Evolutionary conservation across 2,113 vertebrate species (phyloP).

Genomic region (Chinchilla lanigera): DNA sequence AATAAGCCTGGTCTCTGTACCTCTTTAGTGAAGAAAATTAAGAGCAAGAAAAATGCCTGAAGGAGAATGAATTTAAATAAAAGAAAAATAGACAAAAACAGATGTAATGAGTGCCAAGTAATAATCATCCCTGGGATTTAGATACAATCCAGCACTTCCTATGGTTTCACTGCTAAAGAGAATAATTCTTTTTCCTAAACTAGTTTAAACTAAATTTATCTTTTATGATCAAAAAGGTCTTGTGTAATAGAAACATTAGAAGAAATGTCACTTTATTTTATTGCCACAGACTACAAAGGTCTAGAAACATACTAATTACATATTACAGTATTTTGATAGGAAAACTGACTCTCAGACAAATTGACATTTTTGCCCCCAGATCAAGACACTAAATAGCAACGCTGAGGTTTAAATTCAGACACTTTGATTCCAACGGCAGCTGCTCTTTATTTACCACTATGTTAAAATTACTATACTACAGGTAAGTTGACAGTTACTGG

Average conservation of each 20-base stretch:
- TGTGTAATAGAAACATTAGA: not conserved
- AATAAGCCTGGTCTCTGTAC: not conserved
- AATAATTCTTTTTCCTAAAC: slow-evolving; percentile 9
- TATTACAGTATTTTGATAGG: not conserved
- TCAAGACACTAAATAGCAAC: not conserved
- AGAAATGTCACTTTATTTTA: slow-evolving; percentile 2
- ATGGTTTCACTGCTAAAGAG: not conserved
- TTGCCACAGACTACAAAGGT: not conserved
- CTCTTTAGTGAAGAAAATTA: not conserved
- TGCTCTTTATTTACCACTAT: not conserved
- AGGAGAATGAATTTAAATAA: slow-evolving; percentile 24
- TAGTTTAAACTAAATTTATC: not conserved
- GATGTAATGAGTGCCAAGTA: not conserved
- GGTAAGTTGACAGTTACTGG: not conserved
- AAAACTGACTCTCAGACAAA: slow-evolving; percentile 4
- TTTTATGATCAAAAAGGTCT: slow-evolving; percentile 11
- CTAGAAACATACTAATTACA: not conserved
- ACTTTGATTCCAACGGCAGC: slow-evolving; percentile 15
- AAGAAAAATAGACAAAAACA: slow-evolving; percentile 15
- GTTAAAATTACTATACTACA: not conserved
- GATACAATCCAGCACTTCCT: not conserved
- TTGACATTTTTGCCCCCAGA: not conserved
- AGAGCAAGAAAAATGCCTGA: not conserved
- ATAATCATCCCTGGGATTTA: not conserved
- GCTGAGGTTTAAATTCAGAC: not conserved